A percentile compares a stretch with the other conserved stretches of the same genome.
phyloP scores from a whole-genome alignment of 2,888 invertebrate species.

The Harmothoe impar region DNA sequence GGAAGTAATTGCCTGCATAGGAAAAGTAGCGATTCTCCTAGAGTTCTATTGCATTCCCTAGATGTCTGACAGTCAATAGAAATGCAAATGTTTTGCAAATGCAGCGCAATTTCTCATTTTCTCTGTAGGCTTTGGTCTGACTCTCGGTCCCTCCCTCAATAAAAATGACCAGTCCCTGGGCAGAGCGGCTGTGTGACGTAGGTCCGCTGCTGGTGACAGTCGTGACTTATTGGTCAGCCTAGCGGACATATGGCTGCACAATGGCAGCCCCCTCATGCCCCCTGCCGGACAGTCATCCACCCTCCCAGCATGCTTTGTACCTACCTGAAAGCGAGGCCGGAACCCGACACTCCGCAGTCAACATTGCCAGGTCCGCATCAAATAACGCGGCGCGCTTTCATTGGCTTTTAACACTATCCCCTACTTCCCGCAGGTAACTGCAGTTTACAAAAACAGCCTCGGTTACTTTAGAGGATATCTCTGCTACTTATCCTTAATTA shows the following conservation, averaged over 20 bases:
- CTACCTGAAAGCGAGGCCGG: neutral
- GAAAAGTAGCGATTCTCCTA: no score
- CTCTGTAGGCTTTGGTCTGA: no score
- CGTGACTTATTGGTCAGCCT: constrained; percentile 35
- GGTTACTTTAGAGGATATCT: neutral
- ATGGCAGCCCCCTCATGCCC: neutral
- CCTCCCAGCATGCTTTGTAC: constrained; percentile 26
- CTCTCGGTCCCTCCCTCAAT: no score
- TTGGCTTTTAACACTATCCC: neutral
- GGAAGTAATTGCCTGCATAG: no score
- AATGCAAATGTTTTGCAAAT: no score
- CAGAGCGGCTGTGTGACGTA: neutral
- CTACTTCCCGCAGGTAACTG: neutral
- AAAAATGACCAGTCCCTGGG: no score
- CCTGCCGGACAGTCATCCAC: neutral
- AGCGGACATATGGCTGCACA: constrained; percentile 20
- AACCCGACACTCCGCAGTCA: constrained; percentile 11
- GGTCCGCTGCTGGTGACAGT: neutral
- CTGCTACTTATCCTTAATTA: constrained; percentile 35
- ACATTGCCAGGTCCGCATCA: constrained; percentile 2
- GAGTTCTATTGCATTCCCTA: no score
- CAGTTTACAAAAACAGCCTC: neutral
- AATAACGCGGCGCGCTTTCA: neutral
- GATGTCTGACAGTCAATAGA: no score
- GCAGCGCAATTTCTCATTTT: no score